A percentile compares a stretch with the other conserved stretches of the same genome.
These are phyloP conservation scores for Turritopsis dohrnii DNA, from an alignment of 30 jellyfish, hydroid and myxozoan species.

Conservation along the genomic window DNA sequence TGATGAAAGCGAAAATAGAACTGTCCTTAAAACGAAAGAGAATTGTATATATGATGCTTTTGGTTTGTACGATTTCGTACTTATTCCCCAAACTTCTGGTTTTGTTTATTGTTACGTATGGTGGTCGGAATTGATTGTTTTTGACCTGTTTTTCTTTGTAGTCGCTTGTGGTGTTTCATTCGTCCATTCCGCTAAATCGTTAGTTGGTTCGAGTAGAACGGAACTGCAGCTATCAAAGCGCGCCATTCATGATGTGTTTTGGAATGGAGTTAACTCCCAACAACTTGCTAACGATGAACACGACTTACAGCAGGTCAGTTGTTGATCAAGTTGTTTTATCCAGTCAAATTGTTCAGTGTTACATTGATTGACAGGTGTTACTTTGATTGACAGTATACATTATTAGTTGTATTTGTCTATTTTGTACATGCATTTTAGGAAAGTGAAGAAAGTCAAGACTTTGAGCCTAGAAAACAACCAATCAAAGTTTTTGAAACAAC, in stretches of 20 bases:
- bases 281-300: constrained; percentile 49
- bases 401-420: not conserved
- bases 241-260: constrained; percentile 66
- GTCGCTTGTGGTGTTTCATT: constrained; percentile 37
- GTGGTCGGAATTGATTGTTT: not conserved
- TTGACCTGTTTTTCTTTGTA: not conserved
- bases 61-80: constrained; percentile 28
- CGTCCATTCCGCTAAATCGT: constrained; percentile 31
- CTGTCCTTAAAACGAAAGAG: constrained; percentile 24
- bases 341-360: too few relatives aligned
- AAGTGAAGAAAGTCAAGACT: constrained; percentile 59
- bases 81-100: not conserved
- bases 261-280: constrained; percentile 71
- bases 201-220: constrained; percentile 33
- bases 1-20: constrained; percentile 7
- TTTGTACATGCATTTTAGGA: constrained; percentile 33
- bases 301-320: not conserved
- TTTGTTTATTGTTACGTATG: too few relatives aligned
- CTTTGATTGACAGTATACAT: not conserved
- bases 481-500: not conserved
- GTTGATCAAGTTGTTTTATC: not conserved
- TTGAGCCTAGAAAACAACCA: constrained; percentile 1
- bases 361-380: too few relatives aligned
- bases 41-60: not conserved
- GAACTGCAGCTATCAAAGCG: constrained; percentile 53